A percentile compares a stretch with the other conserved stretches of the same genome.
Evolutionary conservation across 2,797 vertebrate species (phyloP).

Genomic region (Trematomus bernacchii): DNA sequence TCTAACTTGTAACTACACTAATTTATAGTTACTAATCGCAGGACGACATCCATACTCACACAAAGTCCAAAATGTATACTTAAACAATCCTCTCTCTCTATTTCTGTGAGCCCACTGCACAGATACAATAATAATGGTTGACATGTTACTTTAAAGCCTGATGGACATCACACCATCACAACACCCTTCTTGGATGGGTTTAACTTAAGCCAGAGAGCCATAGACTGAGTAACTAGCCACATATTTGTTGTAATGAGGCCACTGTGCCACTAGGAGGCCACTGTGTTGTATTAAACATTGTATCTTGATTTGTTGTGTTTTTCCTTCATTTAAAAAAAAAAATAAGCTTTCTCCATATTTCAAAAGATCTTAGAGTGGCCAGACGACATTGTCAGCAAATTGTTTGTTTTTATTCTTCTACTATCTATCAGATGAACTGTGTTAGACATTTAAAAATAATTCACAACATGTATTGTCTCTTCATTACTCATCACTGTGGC

Average conservation of each 20-base stretch:
- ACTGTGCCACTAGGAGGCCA: constrained; percentile 11
- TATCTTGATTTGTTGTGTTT: not conserved
- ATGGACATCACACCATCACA: too few species aligned
- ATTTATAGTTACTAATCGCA: too few species aligned
- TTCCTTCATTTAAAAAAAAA: too few species aligned
- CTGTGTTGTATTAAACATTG: not conserved
- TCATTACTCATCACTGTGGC: constrained; percentile 3
- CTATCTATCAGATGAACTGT: constrained; percentile 2
- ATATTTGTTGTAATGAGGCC: not conserved
- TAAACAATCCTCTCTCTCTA: not conserved
- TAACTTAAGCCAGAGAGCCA: not conserved
- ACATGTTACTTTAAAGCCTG: not conserved
- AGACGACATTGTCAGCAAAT: too few species aligned
- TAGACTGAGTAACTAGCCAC: not conserved
- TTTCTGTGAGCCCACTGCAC: not conserved
- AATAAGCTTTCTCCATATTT: too few species aligned
- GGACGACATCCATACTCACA: not conserved
- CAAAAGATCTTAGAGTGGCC: too few species aligned
- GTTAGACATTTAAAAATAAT: constrained; percentile 11
- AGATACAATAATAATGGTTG: not conserved
- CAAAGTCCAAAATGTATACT: not conserved
- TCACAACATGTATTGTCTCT: constrained; percentile 13
- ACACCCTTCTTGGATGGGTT: not conserved
- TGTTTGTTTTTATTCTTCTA: too few species aligned
- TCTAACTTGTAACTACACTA: too few species aligned